These are phyloP conservation scores for Pelochelys cantorii DNA, from an alignment of 2,797 vertebrate species.

Conservation along the genomic window DNA sequence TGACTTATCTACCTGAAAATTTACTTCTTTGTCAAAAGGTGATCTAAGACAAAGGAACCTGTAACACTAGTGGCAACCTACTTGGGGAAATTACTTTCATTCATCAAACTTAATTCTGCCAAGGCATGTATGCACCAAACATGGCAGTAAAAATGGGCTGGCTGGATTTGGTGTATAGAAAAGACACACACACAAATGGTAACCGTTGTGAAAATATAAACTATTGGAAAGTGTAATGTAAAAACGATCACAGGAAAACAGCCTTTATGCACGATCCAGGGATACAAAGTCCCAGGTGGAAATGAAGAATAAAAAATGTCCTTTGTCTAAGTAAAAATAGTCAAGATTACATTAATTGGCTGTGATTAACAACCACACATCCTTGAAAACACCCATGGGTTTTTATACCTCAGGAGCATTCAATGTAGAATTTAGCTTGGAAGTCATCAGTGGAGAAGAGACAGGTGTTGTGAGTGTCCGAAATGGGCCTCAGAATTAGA, in stretches of 20 bases:
- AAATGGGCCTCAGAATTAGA: not conserved
- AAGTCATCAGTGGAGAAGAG: not conserved
- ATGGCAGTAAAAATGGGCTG: not conserved
- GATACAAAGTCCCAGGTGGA: not conserved
- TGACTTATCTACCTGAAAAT: not conserved
- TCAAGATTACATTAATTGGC: not conserved
- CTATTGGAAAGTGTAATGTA: not conserved
- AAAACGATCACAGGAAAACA: not conserved
- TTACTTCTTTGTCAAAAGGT: not conserved
- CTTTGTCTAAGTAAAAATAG: not conserved
- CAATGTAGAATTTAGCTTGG: rapidly evolving
- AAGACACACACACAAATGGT: not conserved
- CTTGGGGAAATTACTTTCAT: not conserved
- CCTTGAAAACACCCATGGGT: not conserved
- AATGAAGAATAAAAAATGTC: not conserved
- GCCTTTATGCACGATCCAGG: not conserved
- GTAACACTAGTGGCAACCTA: not conserved
- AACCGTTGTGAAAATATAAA: not conserved
- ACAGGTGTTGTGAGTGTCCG: too few relatives aligned
- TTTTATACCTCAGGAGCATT: rapidly evolving
- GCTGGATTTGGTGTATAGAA: not conserved
- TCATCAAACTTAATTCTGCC: not conserved
- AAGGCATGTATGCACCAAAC: not conserved
- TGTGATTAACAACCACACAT: not conserved
- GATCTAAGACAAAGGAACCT: not conserved